Conservation (phyloP, 53 echinoderm and acorn worm species). For the Antedon mediterranea region DNA sequence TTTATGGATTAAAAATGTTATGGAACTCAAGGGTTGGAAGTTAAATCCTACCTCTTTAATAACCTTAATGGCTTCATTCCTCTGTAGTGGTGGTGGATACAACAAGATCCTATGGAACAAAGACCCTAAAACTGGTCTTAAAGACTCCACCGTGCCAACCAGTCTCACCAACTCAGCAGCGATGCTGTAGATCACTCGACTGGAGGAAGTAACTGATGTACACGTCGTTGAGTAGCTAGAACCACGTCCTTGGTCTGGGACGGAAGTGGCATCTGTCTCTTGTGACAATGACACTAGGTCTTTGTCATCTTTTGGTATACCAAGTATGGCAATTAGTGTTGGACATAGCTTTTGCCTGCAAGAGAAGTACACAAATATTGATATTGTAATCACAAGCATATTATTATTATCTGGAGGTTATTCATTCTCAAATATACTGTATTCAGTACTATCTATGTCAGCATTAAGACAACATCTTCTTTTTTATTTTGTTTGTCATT, state of each 20-base stretch:
- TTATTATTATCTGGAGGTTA: too few relatives aligned
- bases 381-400: too few relatives aligned
- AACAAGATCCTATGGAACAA: constrained; percentile 79
- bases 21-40: background rate
- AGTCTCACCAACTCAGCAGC: constrained; percentile 72
- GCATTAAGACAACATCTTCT: too few relatives aligned
- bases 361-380: too few relatives aligned
- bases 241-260: constrained; percentile 78
- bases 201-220: constrained; percentile 37
- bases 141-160: constrained; percentile 71
- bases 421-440: too few relatives aligned
- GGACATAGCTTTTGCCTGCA: constrained; percentile 95
- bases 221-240: constrained; percentile 60
- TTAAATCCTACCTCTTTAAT: constrained; percentile 67
- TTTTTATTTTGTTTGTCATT: too few relatives aligned
- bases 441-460: too few relatives aligned
- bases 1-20: too few relatives aligned
- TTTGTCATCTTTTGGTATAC: constrained; percentile 86
- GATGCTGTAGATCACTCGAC: constrained; percentile 70
- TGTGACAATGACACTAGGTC: constrained; percentile 35
- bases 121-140: constrained; percentile 84
- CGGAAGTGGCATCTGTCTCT: background rate
- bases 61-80: constrained; percentile 85
- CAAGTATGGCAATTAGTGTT: constrained; percentile 79
- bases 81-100: constrained; percentile 80